These are phyloP conservation scores for Tympanuchus pallidicinctus DNA, from an alignment of 2,113 vertebrate genomes.

Conservation along the genomic window DNA sequence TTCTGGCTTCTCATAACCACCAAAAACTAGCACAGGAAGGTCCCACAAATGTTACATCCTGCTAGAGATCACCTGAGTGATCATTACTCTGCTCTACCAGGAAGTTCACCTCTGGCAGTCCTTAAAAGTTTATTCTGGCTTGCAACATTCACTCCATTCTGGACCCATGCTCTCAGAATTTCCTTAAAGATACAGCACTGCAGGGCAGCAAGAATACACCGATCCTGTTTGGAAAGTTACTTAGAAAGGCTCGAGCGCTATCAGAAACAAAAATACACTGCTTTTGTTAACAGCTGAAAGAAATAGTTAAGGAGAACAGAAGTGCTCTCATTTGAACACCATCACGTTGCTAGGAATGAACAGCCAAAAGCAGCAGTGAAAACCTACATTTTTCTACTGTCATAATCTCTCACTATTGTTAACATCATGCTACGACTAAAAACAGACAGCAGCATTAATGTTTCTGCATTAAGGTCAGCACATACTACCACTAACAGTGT, in stretches of 20 bases:
- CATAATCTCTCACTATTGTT: not conserved
- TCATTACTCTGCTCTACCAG: not conserved
- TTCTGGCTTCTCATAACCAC: not conserved
- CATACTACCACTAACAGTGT: not conserved
- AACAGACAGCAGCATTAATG: not conserved
- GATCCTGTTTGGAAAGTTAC: not conserved
- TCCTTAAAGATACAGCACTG: not conserved
- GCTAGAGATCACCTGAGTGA: fast-evolving
- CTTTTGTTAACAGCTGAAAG: not conserved
- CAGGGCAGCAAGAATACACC: fast-evolving
- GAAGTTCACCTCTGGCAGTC: not conserved
- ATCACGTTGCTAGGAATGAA: not conserved
- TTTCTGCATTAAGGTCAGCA: not conserved
- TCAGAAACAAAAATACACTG: not conserved
- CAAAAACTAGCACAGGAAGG: too few relatives aligned
- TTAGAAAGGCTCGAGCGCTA: not conserved
- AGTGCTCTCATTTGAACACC: fast-evolving
- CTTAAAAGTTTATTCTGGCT: not conserved
- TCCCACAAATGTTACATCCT: fast-evolving
- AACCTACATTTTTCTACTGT: not conserved
- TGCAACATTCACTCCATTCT: not conserved
- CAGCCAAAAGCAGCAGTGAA: not conserved
- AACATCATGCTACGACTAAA: not conserved
- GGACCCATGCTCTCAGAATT: not conserved
- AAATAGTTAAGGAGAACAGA: not conserved